Percentiles rank a stretch among this genome's conserved stretches.
These are phyloP conservation scores for Scolopax rusticola DNA, from an alignment of 2,797 vertebrate species.

Conservation along the genomic window DNA sequence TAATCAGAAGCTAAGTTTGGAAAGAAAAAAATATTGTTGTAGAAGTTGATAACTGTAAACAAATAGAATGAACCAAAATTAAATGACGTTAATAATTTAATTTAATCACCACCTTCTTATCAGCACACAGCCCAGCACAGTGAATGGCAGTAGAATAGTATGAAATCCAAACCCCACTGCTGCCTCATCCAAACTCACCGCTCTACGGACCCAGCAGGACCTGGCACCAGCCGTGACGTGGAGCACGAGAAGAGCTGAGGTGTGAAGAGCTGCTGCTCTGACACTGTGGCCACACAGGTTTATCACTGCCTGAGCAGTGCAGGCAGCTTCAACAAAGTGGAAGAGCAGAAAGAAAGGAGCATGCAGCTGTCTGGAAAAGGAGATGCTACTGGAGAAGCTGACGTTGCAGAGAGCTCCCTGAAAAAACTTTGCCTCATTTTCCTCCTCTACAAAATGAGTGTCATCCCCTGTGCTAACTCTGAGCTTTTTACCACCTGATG, in stretches of 20 bases:
- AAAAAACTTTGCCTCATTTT: not conserved
- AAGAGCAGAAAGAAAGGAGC: not conserved
- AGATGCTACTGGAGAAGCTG: not conserved
- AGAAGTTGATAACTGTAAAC: not conserved
- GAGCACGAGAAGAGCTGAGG: not conserved
- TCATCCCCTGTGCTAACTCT: not conserved
- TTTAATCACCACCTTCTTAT: not conserved
- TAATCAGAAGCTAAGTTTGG: not conserved
- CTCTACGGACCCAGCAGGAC: fast-evolving
- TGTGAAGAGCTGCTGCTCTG: not conserved
- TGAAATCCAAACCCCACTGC: not conserved
- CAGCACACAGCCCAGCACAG: not conserved
- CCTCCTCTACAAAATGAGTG: not conserved
- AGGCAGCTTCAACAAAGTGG: not conserved
- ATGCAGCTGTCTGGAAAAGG: not conserved
- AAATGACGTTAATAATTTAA: not conserved
- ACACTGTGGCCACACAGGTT: fast-evolving
- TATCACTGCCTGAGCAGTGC: not conserved
- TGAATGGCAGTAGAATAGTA: not conserved
- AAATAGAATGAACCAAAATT: not conserved
- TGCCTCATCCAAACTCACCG: not conserved
- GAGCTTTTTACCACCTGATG: not conserved
- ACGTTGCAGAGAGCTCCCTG: not conserved
- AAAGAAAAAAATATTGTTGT: not conserved
- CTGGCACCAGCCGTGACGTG: not conserved